A percentile compares a stretch with the other conserved stretches of the same genome.
These are phyloP conservation scores for Clarias pachynema DNA, from an alignment of 2,797 vertebrate genomes.

Conservation along the genomic window DNA sequence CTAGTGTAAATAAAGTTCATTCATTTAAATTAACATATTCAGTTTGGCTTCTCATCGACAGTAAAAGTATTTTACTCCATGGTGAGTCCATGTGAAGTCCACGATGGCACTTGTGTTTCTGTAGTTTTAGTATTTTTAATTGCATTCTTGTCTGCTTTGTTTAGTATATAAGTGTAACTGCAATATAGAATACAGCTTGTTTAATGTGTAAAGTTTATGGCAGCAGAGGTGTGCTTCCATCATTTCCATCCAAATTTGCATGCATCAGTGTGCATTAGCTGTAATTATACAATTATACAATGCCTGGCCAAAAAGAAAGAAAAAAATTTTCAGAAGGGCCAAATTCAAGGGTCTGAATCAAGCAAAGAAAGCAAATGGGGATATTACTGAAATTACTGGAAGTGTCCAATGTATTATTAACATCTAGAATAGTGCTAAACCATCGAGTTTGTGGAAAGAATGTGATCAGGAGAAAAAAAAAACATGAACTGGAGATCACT, in stretches of 20 bases:
- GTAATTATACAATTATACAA: not conserved
- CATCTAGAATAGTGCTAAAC: no score
- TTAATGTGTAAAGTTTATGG: not conserved
- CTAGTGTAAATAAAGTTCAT: not conserved
- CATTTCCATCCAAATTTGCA: not conserved
- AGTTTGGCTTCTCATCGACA: not conserved
- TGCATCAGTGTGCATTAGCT: not conserved
- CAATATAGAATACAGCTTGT: not conserved
- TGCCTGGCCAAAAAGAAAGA: no score
- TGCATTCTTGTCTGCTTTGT: not conserved
- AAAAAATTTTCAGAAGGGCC: no score
- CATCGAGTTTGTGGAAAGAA: no score
- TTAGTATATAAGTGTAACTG: not conserved
- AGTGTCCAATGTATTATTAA: no score
- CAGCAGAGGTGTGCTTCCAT: not conserved
- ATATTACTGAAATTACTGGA: no score
- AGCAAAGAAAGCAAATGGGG: no score
- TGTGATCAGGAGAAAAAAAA: no score
- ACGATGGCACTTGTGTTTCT: not conserved
- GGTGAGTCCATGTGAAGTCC: not conserved
- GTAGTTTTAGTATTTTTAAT: not conserved
- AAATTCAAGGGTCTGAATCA: no score
- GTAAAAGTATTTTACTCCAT: not conserved
- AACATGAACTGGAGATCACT: no score
- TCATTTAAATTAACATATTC: not conserved